Percentiles rank a stretch among this genome's conserved stretches.
phyloP scores from a whole-genome alignment of 1,140 invertebrate species.

The Lineus longissimus region DNA sequence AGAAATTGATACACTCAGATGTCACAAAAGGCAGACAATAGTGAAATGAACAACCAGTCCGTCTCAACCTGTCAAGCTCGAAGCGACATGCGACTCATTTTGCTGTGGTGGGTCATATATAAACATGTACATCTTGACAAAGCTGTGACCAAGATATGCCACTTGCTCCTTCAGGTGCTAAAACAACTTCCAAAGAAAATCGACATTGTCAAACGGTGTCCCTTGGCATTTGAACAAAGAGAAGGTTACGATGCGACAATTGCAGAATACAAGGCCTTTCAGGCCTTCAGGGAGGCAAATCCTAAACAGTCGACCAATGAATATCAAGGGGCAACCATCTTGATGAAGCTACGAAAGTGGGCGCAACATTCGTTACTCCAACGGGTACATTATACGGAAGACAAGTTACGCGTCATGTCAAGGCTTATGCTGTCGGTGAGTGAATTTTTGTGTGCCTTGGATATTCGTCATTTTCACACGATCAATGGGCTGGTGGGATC shows the following conservation, averaged over 20 bases:
- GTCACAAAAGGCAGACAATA: too few relatives aligned
- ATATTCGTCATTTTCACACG: too few relatives aligned
- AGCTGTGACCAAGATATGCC: too few relatives aligned
- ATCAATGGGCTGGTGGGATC: too few relatives aligned
- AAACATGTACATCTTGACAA: too few relatives aligned
- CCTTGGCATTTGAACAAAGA: slow-evolving; percentile 69
- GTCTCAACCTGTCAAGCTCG: too few relatives aligned
- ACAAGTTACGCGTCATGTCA: slow-evolving; percentile 67
- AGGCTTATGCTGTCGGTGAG: slow-evolving; percentile 63
- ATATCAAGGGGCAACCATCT: slow-evolving; percentile 33
- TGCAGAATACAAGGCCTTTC: slow-evolving; percentile 59
- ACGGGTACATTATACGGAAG: slow-evolving; percentile 73
- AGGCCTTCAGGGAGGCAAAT: slow-evolving; percentile 15
- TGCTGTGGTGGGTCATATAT: too few relatives aligned
- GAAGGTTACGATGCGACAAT: slow-evolving; percentile 72
- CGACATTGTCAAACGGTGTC: slow-evolving; percentile 63
- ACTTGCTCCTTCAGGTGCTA: slow-evolving; percentile 73
- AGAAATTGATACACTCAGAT: too few relatives aligned
- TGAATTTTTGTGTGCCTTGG: slow-evolving; percentile 9
- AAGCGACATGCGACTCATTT: too few relatives aligned
- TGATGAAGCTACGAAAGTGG: slow-evolving; percentile 51
- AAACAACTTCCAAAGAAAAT: slow-evolving; percentile 68
- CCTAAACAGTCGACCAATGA: slow-evolving; percentile 9
- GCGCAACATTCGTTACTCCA: slow-evolving; percentile 62
- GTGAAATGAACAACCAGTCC: too few relatives aligned